These are phyloP conservation scores for Galemys pyrenaicus DNA, from an alignment of 2,113 vertebrate species.

Conservation along the genomic window DNA sequence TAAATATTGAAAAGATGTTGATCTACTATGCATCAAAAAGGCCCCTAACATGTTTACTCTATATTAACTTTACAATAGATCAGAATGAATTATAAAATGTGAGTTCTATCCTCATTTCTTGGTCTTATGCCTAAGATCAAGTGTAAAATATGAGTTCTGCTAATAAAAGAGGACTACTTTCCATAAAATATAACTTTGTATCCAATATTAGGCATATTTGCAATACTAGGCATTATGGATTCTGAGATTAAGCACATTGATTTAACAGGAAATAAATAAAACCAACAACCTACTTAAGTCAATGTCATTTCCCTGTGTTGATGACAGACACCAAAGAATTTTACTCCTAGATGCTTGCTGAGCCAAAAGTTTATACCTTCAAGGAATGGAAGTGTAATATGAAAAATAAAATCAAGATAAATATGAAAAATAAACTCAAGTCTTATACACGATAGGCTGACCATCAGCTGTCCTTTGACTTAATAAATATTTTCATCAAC, in stretches of 20 bases:
- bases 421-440: background rate
- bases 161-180: slow-evolving; percentile 55
- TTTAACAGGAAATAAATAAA: slow-evolving; percentile 5
- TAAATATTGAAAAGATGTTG: background rate
- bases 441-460: background rate
- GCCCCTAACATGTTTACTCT: background rate
- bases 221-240: slow-evolving; percentile 46
- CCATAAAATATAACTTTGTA: background rate
- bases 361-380: slow-evolving; percentile 55
- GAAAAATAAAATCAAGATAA: slow-evolving; percentile 23
- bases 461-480: slow-evolving; percentile 6
- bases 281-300: slow-evolving; percentile 39
- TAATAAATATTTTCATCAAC: slow-evolving; percentile 25
- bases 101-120: no score
- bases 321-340: slow-evolving; percentile 68
- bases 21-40: slow-evolving; percentile 35
- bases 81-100: background rate
- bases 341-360: slow-evolving; percentile 36
- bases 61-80: slow-evolving; percentile 40
- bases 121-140: no score
- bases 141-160: slow-evolving; percentile 32
- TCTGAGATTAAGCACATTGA: slow-evolving; percentile 47
- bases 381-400: slow-evolving; percentile 46
- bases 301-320: slow-evolving; percentile 57
- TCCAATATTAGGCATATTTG: slow-evolving; percentile 44